Evolutionary conservation across 2,888 invertebrate genomes (phyloP), one percentile per base, ranked within the genome.

Genomic region (Malachius bipustulatus): DNA sequence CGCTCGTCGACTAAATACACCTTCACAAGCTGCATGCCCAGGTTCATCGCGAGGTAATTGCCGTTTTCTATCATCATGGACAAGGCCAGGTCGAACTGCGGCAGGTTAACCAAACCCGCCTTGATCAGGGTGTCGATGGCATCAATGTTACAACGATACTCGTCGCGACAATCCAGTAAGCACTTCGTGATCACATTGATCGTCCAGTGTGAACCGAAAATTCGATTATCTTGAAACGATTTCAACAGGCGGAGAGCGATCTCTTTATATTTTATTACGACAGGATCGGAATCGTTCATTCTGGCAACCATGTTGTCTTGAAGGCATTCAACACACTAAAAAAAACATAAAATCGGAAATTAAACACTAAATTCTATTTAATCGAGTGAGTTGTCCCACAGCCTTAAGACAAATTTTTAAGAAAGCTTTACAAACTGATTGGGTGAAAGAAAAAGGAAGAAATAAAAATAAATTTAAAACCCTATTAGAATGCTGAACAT

Each of bases 1-100:
- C 88, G 70, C 51, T 91, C 90, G 48, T 85, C 91, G 30, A 90
- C 74, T 13, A 91, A 69, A 54, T 90, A 84, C 37, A 85, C 67
- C 60, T 87, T 90, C 2, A 93, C 78, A 12, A 96, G 66, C 51
- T 91, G 89, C 77, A 90, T 93, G 9, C 88, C 85, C 58, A 93
- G 91, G 4, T 77, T 75, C 1, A 90, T 80, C 1, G 87, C 88
- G 64, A 85, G 50, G 48, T 67, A 71, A 44, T 63, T 64, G n/a
- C 62, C 90, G 55, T 75, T 81, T 48, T 94, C 94, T 77, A 96
- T 83, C 43, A 79, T 73, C 49, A 82, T 81, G 1, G 89, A 82
- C 16, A 94, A 62, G 32, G 83, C 76, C 34, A 82, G 60, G 62
- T 94, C 93, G 51, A 84, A 82, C 56, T 80, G 82, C n/a, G 74